Base-by-base conservation (phyloP, 2,113 vertebrate genomes). In the Colinus virginianus region DNA sequence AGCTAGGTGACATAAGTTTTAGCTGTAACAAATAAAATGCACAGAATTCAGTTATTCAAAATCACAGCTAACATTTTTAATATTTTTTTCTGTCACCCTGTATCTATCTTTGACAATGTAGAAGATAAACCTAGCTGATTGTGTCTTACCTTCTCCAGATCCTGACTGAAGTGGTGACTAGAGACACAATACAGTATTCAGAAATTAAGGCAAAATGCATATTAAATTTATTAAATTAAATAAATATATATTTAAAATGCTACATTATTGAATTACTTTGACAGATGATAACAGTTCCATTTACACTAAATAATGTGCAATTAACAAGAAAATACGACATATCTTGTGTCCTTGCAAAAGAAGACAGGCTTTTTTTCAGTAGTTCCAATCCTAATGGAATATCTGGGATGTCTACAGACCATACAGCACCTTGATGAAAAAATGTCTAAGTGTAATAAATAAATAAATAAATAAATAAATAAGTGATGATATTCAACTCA, bases 351-450 rank as follows among this genome's bases (percentile, higher is more conserved):
- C 21, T 77, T 26, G 46, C 11, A 23, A 70, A 77, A 66, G 13
- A 7, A 59, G 2, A 40, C 3, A 13, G 4, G 3, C 6, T 68
- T 30, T 56, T 16, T 61, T 82, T 10, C 38, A 32, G 82, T 43
- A 76, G 58, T 80, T 1, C 0, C 63, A 28, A 6, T 77, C 36
- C 55, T 80, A 62, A 66, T 48, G 8, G 12, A 94, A 42, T 25
- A 76, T 56, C 74, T 90, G 58, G 32, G 10, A 72, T 93, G 28
- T 51, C 46, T 38, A 72, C 46, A 90, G 36, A 90, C 4, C 38
- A 78, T 78, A 22, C 74, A 91, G 40, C 15, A 45, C 36, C 43
- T 89, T 84, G 48, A 62, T 87, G 40, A 87, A 92, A 84, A 94
- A 68, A 7, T 30, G 84, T 62, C 11, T n/a, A 32, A 43, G 28